These are phyloP conservation scores for Sarcophilus harrisii DNA, from an alignment of 2,797 vertebrate genomes.

Conservation along the genomic window DNA sequence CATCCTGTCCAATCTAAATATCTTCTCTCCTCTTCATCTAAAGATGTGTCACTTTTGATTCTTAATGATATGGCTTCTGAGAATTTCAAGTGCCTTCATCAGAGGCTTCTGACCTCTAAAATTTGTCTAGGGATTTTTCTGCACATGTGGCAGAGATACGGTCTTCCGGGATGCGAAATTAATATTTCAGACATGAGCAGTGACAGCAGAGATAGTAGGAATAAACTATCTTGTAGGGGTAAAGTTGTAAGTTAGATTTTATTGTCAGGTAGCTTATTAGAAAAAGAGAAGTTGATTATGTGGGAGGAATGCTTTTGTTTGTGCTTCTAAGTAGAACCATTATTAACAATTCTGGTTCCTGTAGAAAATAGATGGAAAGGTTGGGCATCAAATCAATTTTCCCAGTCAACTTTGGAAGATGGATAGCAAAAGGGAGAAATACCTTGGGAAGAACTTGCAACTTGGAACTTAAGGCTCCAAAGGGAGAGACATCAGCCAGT, in stretches of 20 bases:
- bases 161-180: not conserved
- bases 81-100: not conserved
- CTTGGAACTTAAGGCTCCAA: not conserved
- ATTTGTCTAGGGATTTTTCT: not conserved
- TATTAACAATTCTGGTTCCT: not conserved
- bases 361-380: not conserved
- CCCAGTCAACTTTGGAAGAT: not conserved
- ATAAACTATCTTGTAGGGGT: not conserved
- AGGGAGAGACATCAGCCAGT: not conserved
- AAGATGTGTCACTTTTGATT: not conserved
- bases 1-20: not conserved
- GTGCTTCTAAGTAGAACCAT: not conserved
- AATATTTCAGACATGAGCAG: not conserved
- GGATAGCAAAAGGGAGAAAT: not conserved
- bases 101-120: not conserved
- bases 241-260: not conserved
- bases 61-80: not conserved
- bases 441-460: not conserved
- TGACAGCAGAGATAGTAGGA: not conserved
- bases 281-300: not conserved
- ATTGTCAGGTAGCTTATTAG: not conserved
- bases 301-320: not conserved
- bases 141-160: not conserved
- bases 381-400: not conserved
- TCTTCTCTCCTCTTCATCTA: not conserved